Evolutionary conservation across 2,888 invertebrate genomes (phyloP).

Genomic region (Phrixothrix hirtus): DNA sequence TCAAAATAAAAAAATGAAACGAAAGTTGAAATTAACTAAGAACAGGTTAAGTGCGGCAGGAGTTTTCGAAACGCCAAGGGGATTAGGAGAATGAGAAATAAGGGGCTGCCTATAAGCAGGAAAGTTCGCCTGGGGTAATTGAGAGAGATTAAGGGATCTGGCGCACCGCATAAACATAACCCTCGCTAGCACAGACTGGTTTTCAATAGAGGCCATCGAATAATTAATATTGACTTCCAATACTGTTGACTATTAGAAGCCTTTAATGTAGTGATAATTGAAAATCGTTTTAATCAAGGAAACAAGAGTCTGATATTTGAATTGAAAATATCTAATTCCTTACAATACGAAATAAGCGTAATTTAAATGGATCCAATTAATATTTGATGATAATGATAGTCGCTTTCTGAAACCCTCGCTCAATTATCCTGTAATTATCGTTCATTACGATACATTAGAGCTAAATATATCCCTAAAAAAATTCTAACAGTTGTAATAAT

Average conservation of each 20-base stretch:
- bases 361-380: too few species aligned
- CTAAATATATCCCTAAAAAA: conserved; percentile 5
- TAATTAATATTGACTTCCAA: conserved; percentile 52
- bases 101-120: conserved; percentile 39
- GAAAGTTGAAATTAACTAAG: conserved; percentile 38
- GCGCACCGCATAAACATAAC: conserved; percentile 53
- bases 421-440: too few species aligned
- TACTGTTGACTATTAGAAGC: conserved; percentile 44
- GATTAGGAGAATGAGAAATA: conserved; percentile 34
- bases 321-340: too few species aligned
- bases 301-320: too few species aligned
- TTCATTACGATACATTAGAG: too few species aligned
- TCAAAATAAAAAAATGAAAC: too few species aligned
- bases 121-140: conserved; percentile 49
- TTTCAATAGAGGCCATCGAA: conserved; percentile 52
- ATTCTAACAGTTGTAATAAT: conserved; percentile 6
- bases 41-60: conserved; percentile 41
- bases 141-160: conserved; percentile 54
- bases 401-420: too few species aligned
- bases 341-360: too few species aligned
- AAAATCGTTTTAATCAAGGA: conserved; percentile 16
- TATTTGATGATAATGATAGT: too few species aligned
- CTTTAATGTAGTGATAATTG: conserved; percentile 42
- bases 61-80: conserved; percentile 31
- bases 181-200: conserved; percentile 49